Evolutionary conservation across 2,888 invertebrate species (phyloP).

Genomic region (Diabrotica balteata): DNA sequence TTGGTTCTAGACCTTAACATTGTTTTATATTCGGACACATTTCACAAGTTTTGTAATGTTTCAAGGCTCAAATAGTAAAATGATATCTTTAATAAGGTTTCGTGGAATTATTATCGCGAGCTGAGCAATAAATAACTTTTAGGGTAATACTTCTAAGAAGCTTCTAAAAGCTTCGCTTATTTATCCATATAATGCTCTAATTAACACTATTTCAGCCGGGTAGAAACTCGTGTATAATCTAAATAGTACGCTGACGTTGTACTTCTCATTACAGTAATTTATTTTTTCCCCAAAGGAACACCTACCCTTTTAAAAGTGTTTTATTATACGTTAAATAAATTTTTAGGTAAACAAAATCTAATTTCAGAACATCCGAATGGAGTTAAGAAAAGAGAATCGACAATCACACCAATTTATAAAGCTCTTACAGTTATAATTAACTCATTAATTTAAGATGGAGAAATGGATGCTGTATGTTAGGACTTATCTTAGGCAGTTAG

Average conservation of each 20-base stretch:
- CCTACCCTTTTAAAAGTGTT: not conserved
- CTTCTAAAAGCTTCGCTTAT: too few species aligned
- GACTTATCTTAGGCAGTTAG: conserved; percentile 20
- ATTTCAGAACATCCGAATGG: conserved; percentile 5
- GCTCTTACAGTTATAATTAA: conserved; percentile 25
- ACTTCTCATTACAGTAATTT: not conserved
- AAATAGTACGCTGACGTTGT: not conserved
- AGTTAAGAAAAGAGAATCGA: conserved; percentile 15
- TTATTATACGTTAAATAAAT: not conserved
- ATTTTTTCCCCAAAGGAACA: not conserved
- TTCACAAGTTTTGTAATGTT: too few species aligned
- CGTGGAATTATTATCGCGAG: too few species aligned
- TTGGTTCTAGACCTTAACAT: too few species aligned
- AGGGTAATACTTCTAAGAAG: too few species aligned
- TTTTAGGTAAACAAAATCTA: conserved; percentile 8
- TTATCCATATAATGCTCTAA: too few species aligned
- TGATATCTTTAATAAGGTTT: too few species aligned
- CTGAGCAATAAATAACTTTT: too few species aligned
- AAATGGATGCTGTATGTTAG: conserved; percentile 21
- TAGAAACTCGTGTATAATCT: too few species aligned
- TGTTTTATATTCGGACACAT: too few species aligned
- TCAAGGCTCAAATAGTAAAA: too few species aligned
- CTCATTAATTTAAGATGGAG: conserved; percentile 25
- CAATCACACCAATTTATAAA: conserved; percentile 24
- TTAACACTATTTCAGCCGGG: too few species aligned